Base-by-base conservation (phyloP, 2,888 invertebrate genomes). In the Byasa hedistus region DNA sequence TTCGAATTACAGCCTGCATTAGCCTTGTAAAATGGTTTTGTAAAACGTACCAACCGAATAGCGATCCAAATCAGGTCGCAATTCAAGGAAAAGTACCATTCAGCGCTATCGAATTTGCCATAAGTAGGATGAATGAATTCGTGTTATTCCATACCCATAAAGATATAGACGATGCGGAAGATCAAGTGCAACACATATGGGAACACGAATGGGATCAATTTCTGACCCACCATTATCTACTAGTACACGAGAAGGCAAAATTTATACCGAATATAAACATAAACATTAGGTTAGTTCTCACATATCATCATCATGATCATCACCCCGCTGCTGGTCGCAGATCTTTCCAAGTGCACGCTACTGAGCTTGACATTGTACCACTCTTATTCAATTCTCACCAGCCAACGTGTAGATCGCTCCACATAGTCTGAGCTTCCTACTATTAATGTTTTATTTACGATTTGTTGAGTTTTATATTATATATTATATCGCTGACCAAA, bases 161-260 rank as follows among this genome's bases (percentile, higher is more conserved):
- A 76, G 95, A 96, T 75, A 95, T 96, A 71, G 95, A 96, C 76
- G 96, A 96, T 71, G 93, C 95, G 3, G 96, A 95, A 74, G 94
- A 94, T 61, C 89, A 91, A 69, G 69, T 73, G 22, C 92, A 93
- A 59, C 91, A 94, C 72, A 87, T 96, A 57, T 96, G 96, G 95
- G 95, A 96, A 71, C 95, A 96, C 76, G 97, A 98, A 80, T 98
- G 98, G 98, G 97, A 97, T 77, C 95, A 95, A 75, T 96, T 98
- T 78, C 89, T 97, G 3, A 93, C 93, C 0, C 94, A 95, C 77
- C 94, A 94, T 83, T 93, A 94, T 85, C 83, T 93, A 65, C 77
- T 95, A 82, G 94, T 97, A 81, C 94, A 95, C 74, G 93, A 94
- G 72, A 92, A 93, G 65, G 92, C 87, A 0, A 92, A 91, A 74